A percentile compares a stretch with the other conserved stretches of the same genome.
Conservation (phyloP, 2,113 vertebrate genomes). For the Emydocephalus ijimae region DNA sequence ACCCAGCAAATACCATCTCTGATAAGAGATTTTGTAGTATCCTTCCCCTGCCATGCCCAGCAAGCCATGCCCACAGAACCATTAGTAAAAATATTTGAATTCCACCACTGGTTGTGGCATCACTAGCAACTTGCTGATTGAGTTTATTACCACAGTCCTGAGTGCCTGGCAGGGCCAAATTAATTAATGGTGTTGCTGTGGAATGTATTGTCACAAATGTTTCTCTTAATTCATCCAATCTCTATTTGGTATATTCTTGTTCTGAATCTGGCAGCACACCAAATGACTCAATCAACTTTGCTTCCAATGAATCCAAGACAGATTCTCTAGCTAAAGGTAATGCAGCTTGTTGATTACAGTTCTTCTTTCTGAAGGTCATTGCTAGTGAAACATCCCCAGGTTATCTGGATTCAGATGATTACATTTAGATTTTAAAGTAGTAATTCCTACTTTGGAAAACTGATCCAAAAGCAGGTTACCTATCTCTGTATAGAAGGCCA, state of each 20-base stretch:
- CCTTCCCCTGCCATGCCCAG: too few relatives aligned
- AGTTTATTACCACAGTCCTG: neutral
- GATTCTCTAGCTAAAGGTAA: neutral
- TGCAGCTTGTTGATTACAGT: neutral
- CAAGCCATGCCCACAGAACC: too few relatives aligned
- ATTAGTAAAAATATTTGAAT: too few relatives aligned
- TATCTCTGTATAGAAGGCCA: too few relatives aligned
- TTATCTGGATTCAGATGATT: neutral
- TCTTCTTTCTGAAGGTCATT: neutral
- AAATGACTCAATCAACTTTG: neutral
- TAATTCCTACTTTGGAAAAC: neutral
- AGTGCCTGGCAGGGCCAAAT: neutral
- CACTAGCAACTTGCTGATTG: neutral
- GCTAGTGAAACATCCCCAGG: neutral
- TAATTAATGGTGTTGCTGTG: neutral
- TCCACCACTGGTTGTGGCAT: neutral
- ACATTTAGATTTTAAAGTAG: neutral
- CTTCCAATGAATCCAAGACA: neutral
- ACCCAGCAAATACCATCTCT: too few relatives aligned
- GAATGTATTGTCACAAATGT: neutral
- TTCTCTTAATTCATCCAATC: neutral
- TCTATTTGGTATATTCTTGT: neutral
- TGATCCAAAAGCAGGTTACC: neutral
- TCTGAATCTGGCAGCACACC: neutral
- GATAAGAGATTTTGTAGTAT: too few relatives aligned